Conservation (phyloP, 2,797 vertebrate species). For the Sebastes vulpes region DNA sequence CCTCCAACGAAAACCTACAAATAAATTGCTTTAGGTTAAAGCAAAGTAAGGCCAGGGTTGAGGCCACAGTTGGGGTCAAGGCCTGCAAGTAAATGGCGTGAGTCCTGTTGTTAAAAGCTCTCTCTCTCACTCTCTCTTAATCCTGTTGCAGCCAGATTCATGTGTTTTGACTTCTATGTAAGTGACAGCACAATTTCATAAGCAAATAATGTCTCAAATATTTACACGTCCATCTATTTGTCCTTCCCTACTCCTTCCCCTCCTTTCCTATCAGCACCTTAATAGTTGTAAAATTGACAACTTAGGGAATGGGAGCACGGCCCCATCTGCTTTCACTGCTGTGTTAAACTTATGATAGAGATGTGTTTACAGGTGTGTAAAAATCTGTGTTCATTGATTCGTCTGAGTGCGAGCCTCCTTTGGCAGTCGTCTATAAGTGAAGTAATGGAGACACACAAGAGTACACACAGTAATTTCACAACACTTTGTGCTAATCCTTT, state of each 20-base stretch:
- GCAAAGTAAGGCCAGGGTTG: background rate
- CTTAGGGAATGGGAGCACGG: background rate
- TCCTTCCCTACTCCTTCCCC: background rate
- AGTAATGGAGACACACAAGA: background rate
- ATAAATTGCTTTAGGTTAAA: background rate
- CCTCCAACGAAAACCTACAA: background rate
- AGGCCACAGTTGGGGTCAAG: background rate
- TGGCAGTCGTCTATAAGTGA: background rate
- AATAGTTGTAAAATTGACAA: background rate
- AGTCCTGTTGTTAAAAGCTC: background rate
- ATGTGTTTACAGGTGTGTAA: conserved; percentile 26
- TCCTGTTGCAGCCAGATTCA: background rate
- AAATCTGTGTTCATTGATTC: conserved; percentile 25
- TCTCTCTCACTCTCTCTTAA: background rate
- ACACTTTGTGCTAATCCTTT: conserved; percentile 11
- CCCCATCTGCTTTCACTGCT: conserved; percentile 16
- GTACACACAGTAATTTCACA: background rate
- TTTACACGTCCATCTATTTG: background rate
- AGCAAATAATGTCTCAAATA: background rate
- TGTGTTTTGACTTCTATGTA: background rate
- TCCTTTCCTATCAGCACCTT: background rate
- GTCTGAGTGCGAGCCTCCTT: background rate
- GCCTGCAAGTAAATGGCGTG: background rate
- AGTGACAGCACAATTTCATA: background rate
- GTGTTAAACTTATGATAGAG: conserved; percentile 9